Evolutionary conservation across 2,113 vertebrate genomes (phyloP).

Genomic region (Miniopterus natalensis): DNA sequence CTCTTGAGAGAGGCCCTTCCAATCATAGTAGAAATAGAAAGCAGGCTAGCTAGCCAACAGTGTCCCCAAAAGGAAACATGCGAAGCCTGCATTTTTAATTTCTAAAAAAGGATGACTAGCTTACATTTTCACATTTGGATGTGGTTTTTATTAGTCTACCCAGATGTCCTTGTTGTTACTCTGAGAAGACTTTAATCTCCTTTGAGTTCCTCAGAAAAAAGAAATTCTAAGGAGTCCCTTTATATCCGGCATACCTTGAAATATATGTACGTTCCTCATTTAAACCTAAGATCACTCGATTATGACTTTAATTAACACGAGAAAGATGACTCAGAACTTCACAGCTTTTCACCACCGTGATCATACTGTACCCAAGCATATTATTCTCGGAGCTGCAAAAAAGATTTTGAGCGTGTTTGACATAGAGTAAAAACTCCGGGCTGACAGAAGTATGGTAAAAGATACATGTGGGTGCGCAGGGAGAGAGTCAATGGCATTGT

Average conservation of each 20-base stretch:
- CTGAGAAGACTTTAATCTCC: conserved; percentile 59
- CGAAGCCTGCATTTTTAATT: neutral
- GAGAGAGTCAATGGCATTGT: conserved; percentile 28
- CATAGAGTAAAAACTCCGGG: neutral
- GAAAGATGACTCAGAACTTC: conserved; percentile 72
- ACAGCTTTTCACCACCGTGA: conserved; percentile 65
- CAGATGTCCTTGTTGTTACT: neutral
- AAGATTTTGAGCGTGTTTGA: conserved; percentile 45
- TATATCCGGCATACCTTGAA: conserved; percentile 71
- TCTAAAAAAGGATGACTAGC: neutral
- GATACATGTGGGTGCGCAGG: neutral
- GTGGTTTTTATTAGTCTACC: conserved; percentile 17
- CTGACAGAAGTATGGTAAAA: conserved; percentile 25
- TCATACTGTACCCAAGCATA: conserved; percentile 47
- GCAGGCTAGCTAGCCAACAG: neutral
- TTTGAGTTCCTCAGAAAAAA: conserved; percentile 57
- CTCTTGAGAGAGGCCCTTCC: neutral
- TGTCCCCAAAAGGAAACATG: neutral
- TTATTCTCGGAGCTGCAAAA: conserved; percentile 57
- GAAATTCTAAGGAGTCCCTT: conserved; percentile 42
- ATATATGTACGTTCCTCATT: conserved; percentile 15
- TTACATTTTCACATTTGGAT: neutral
- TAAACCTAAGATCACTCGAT: conserved; percentile 60
- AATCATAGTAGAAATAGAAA: neutral
- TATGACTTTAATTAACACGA: conserved; percentile 73